Evolutionary conservation across 2,888 invertebrate genomes (phyloP).

Genomic region (Cetonia aurata): DNA sequence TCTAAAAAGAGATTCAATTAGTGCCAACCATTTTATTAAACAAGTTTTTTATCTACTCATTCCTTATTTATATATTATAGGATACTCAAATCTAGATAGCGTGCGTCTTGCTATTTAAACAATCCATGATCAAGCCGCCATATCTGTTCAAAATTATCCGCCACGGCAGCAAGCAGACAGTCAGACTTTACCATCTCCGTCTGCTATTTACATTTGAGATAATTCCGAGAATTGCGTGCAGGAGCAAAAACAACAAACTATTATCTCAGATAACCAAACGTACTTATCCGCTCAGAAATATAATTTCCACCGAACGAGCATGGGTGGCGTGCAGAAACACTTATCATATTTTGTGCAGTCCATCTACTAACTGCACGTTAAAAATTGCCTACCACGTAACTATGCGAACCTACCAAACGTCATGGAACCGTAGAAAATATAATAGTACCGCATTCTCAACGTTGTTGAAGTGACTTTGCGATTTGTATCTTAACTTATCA

Average conservation of each 20-base stretch:
- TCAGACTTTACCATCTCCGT: slow-evolving; percentile 30
- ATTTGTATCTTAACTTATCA: too few relatives aligned
- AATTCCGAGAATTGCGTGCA: slow-evolving; percentile 36
- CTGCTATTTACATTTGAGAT: slow-evolving; percentile 41
- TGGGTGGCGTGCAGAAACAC: slow-evolving; percentile 38
- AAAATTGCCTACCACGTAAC: neutral
- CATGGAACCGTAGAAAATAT: too few relatives aligned
- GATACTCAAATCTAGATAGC: slow-evolving; percentile 24
- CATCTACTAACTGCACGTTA: slow-evolving; percentile 10
- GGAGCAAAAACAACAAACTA: slow-evolving; percentile 31
- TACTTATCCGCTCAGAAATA: slow-evolving; percentile 30
- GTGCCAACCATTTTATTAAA: too few relatives aligned
- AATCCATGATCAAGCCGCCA: slow-evolving; percentile 20
- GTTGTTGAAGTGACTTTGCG: too few relatives aligned
- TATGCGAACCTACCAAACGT: neutral
- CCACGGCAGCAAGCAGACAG: slow-evolving; percentile 15
- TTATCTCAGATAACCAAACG: slow-evolving; percentile 37
- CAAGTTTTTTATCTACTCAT: too few relatives aligned
- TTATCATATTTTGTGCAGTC: slow-evolving; percentile 25
- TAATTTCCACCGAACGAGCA: slow-evolving; percentile 37
- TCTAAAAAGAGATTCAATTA: too few relatives aligned
- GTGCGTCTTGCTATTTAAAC: slow-evolving; percentile 31
- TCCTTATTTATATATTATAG: too few relatives aligned
- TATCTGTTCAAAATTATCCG: slow-evolving; percentile 39
- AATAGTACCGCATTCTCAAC: too few relatives aligned